Conservation (phyloP, 2,797 vertebrate genomes). For the Macroramphosus scolopax region DNA sequence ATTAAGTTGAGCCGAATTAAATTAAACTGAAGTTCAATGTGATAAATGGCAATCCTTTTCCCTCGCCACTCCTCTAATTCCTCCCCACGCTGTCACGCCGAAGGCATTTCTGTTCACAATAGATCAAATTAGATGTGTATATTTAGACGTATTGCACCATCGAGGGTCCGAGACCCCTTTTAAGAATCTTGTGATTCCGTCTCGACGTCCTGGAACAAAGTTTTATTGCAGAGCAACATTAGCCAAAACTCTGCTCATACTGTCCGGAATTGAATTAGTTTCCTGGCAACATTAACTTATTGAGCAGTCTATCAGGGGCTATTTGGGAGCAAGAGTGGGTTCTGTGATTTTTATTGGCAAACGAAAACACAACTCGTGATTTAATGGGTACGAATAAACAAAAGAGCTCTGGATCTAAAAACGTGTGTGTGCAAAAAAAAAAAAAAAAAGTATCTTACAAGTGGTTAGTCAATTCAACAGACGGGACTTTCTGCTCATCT, state of each 20-base stretch:
- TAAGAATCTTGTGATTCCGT: slow-evolving; percentile 50
- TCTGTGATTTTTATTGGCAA: slow-evolving; percentile 53
- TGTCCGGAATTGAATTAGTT: slow-evolving; percentile 58
- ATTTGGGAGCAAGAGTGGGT: slow-evolving; percentile 44
- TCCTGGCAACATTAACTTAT: slow-evolving; percentile 61
- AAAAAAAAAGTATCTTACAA: slow-evolving; percentile 50
- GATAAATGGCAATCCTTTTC: slow-evolving; percentile 47
- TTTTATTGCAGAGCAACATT: slow-evolving; percentile 61
- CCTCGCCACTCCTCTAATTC: slow-evolving; percentile 18
- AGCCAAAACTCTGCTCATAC: slow-evolving; percentile 57
- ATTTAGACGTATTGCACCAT: slow-evolving; percentile 55
- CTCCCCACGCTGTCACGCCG: slow-evolving; percentile 11
- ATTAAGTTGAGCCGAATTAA: slow-evolving; percentile 55
- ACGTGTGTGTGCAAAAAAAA: too few relatives aligned
- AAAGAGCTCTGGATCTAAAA: slow-evolving; percentile 57
- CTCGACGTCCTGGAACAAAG: slow-evolving; percentile 53
- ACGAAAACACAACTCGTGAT: slow-evolving; percentile 59
- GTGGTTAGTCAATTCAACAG: slow-evolving; percentile 52
- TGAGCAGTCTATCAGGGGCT: slow-evolving; percentile 61
- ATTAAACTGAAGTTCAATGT: slow-evolving; percentile 52
- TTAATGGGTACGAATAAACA: slow-evolving; percentile 65
- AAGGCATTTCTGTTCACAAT: slow-evolving; percentile 36
- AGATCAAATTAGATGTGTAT: slow-evolving; percentile 59
- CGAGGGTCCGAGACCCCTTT: slow-evolving; percentile 55
- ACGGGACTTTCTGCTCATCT: slow-evolving; percentile 38